These are phyloP conservation scores for Lithophane leautieri DNA, from an alignment of 2,888 invertebrate genomes.

Conservation along the genomic window DNA sequence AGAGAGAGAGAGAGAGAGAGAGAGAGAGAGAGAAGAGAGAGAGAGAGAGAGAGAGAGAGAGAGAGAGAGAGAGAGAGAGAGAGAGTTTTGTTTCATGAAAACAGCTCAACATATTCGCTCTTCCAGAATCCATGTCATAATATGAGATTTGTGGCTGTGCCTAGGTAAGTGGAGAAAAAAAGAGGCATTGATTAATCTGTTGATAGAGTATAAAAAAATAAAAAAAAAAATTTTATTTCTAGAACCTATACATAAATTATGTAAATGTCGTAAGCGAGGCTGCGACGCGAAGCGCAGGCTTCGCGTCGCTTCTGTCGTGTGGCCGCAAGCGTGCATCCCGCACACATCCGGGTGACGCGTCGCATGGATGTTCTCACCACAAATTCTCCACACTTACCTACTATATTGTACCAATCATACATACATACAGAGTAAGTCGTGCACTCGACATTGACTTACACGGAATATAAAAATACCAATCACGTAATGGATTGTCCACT, in stretches of 20 bases:
- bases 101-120: background rate
- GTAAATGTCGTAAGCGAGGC: conserved; percentile 24
- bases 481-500: conserved; percentile 59
- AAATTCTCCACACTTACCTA: conserved; percentile 75
- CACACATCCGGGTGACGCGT: conserved; percentile 66
- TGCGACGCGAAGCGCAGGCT: conserved; percentile 11
- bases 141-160: background rate
- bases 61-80: too few species aligned
- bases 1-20: too few species aligned
- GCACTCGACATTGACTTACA: conserved; percentile 72
- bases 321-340: conserved; percentile 67
- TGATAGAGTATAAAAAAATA: too few species aligned
- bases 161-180: background rate
- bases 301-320: conserved; percentile 62
- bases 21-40: too few species aligned
- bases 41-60: too few species aligned
- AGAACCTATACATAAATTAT: conserved; percentile 12
- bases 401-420: conserved; percentile 68
- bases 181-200: background rate
- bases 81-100: background rate
- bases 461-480: conserved; percentile 66
- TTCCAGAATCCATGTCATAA: background rate
- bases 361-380: conserved; percentile 72
- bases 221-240: too few species aligned
- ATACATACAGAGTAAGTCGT: conserved; percentile 56